phyloP scores from a whole-genome alignment of 2,113 vertebrate genomes.

The Atrichornis clamosus region DNA sequence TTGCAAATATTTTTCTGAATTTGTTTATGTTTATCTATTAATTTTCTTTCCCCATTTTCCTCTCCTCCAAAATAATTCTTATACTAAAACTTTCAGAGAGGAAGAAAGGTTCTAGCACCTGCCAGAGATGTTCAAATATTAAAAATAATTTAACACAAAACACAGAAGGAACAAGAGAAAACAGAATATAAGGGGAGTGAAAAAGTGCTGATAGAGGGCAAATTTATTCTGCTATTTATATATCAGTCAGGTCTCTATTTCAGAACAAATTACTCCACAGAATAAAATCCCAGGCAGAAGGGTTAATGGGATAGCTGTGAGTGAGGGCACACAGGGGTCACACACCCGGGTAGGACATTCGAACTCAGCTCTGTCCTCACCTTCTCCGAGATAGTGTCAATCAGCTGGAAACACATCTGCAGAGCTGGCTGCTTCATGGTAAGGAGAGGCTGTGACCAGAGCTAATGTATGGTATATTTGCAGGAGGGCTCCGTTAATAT shows the following conservation, averaged over 20 bases:
- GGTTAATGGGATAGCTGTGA: background rate
- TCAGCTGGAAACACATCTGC: slow-evolving; percentile 9
- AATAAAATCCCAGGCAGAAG: background rate
- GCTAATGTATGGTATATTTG: background rate
- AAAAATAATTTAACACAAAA: background rate
- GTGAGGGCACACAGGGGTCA: background rate
- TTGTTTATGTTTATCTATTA: background rate
- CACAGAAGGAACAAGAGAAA: background rate
- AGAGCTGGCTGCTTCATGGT: background rate
- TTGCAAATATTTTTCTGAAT: background rate
- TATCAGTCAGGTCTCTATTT: background rate
- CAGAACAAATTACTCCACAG: background rate
- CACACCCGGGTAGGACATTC: background rate
- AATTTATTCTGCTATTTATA: background rate
- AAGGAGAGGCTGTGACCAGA: background rate
- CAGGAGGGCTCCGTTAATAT: background rate
- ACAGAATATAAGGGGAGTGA: background rate
- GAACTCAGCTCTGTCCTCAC: background rate
- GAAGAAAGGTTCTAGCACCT: background rate
- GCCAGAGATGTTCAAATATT: background rate
- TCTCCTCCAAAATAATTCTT: background rate
- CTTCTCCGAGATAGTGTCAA: background rate
- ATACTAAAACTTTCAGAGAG: background rate
- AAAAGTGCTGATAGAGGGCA: background rate
- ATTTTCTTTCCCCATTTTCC: background rate